Evolutionary conservation across 2,888 invertebrate species (phyloP), one percentile per base, ranked within the genome.

Genomic region (Ptychoptera contaminata): DNA sequence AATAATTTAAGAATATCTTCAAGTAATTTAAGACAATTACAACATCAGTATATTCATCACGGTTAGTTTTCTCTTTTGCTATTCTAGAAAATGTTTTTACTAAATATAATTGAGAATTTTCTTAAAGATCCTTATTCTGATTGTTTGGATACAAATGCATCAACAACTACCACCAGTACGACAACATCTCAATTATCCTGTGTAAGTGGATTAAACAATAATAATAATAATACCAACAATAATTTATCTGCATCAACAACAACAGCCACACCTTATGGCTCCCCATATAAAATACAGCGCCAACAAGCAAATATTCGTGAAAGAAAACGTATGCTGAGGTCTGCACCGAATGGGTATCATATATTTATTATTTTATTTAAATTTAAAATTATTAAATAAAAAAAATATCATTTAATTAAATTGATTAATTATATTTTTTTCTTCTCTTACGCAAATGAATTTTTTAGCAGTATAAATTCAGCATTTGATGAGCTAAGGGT

Each of bases 261-360:
- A 23, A 23, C 45, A 23, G 23, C 23, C 23, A 23, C 23, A 23
- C 23, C 23, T 6, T 49, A 48, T 35, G 47, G 47, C 12, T 39
- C 59, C 15, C 61, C 59, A 6, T 91, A 90, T 67, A 76, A 88
- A 57, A 83, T 90, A 50, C 91, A 92, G 65, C 74, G 91, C 49
- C 88, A 90, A 54, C 88, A 94, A 2, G 91, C 96, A 47, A 96
- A 94, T 69, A 88, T 96, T 52, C 78, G 97, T 54, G 97, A 97
- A 70, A 75, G 96, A 63, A 88, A 93, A 73, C 81, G 96, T 63
- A 96, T 97, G 94, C 84, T 96, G 79, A 91, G 91, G 83, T 88
- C 83, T 77, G 82, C 80, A 76, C 80, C 81, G 74, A 81, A 79
- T 77, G 80, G 81, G 81, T 81, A 81, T 70, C 61, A 60, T 55